phyloP scores from a whole-genome alignment of 92 coral and sea anemone genomes.

The Heteractis magnifica region DNA sequence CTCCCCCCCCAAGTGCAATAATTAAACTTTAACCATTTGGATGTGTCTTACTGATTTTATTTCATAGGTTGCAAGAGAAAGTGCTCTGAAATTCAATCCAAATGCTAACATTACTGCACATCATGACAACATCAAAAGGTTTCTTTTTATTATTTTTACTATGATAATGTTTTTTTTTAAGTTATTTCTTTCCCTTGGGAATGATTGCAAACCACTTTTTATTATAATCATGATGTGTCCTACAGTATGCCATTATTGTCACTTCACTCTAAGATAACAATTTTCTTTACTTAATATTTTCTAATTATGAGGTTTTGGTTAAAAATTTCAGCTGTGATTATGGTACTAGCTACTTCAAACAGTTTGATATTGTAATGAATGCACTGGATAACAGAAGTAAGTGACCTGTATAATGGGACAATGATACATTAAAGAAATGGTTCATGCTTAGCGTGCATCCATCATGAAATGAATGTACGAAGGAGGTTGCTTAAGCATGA shows the following conservation, averaged over 20 bases:
- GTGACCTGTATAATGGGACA: too few relatives aligned
- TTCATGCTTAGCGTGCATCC: too few relatives aligned
- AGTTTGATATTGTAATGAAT: slow-evolving; percentile 94
- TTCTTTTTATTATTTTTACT: not conserved
- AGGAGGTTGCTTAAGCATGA: too few relatives aligned
- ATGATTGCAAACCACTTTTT: not conserved
- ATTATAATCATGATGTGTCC: not conserved
- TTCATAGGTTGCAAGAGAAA: slow-evolving; percentile 85
- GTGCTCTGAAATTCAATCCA: slow-evolving; percentile 90
- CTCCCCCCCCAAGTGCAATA: too few relatives aligned
- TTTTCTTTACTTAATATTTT: not conserved
- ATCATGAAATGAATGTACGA: too few relatives aligned
- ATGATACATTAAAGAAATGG: too few relatives aligned
- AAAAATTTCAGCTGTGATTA: slow-evolving; percentile 69
- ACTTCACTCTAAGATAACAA: too few relatives aligned
- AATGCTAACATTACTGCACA: slow-evolving; percentile 79
- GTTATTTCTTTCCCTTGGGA: not conserved
- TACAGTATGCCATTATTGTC: too few relatives aligned
- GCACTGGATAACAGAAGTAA: slow-evolving; percentile 93
- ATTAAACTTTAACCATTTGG: too few relatives aligned
- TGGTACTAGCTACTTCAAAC: slow-evolving; percentile 76
- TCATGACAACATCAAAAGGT: slow-evolving; percentile 92
- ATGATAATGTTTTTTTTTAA: not conserved
- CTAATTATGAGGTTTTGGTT: not conserved
- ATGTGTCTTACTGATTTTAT: not conserved